Base-by-base conservation (phyloP, 2,113 vertebrate species). In the Channa argus region DNA sequence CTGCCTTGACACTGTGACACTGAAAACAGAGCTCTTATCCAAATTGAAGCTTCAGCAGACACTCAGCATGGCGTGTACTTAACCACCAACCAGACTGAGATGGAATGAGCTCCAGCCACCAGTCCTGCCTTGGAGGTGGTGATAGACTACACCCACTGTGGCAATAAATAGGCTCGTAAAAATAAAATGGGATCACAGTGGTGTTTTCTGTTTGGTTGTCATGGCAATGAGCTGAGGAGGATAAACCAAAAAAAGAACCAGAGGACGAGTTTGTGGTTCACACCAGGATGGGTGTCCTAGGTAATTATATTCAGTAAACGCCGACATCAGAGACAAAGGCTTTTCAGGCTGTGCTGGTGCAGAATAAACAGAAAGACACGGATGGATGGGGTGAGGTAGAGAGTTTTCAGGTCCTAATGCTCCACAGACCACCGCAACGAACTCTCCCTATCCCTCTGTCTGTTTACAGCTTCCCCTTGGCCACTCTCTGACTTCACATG, bases 171-270 rank as follows among this genome's bases (percentile, higher is more conserved):
- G 55, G 51, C 64, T 46, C 46, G 38, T 53, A 58, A 79, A 77
- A 64, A 36, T 46, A 56, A 44, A 52, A 68, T 5, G 6, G 39
- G 34, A 67, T 58, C 58, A 65, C 6, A 4, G 34, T 33, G 0
- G 33, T 88, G 81, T 88, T 86, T 86, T 43, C 50, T 86, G 78
- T 88, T 86, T 88, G 67, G 84, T 84, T 82, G 33, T 72, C 53
- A 39, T 71, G 75, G 65, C 37, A 49, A 70, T 66, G 56, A 63
- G 53, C 24, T 34, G 43, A 61, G n/a, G 41, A 73, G n/a, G 59
- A 46, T 73, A 46, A 46, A 54, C 60, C 56, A 50, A 63, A 82
- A 77, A 73, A 68, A 79, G 56, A 77, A 38, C 34, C 34, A 2
- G 13, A 10, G 15, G 59, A 33, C 44, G 53, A 45, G 59, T 43